A percentile compares a stretch with the other conserved stretches of the same genome.
These are phyloP conservation scores for Galerucella nymphaeae DNA, from an alignment of 2,888 invertebrate species.

Conservation along the genomic window DNA sequence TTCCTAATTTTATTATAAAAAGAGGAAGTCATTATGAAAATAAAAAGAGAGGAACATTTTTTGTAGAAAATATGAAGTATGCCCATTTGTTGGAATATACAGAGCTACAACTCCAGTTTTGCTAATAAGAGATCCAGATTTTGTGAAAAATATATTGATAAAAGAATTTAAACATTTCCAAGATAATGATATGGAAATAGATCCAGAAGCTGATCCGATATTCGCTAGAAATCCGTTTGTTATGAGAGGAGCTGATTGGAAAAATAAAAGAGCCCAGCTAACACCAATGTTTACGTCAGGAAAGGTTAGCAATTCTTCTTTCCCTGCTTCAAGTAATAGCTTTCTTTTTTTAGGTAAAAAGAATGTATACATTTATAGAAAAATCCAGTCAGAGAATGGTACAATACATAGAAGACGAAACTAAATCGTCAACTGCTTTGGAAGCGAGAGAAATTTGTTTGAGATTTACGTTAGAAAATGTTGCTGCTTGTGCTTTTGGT, in stretches of 20 bases:
- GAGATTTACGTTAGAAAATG: constrained; percentile 61
- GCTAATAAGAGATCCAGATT: constrained; percentile 59
- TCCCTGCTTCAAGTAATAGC: too few species aligned
- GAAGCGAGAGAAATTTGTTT: constrained; percentile 61
- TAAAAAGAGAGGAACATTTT: too few species aligned
- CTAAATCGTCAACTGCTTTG: constrained; percentile 53
- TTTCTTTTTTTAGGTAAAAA: constrained; percentile 65
- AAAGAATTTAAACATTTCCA: constrained; percentile 61
- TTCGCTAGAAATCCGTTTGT: constrained; percentile 66
- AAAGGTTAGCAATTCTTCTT: constrained; percentile 53
- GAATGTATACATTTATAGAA: constrained; percentile 65
- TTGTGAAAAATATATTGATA: constrained; percentile 57
- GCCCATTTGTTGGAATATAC: too few species aligned
- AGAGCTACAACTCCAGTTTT: too few species aligned
- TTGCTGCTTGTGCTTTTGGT: constrained; percentile 65
- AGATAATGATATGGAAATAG: constrained; percentile 60
- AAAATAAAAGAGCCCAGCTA: constrained; percentile 64
- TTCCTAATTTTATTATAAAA: too few species aligned
- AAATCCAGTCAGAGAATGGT: constrained; percentile 64
- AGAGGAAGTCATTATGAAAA: too few species aligned
- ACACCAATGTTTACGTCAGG: constrained; percentile 67
- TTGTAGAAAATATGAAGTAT: too few species aligned
- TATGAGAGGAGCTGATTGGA: constrained; percentile 66
- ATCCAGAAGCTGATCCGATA: constrained; percentile 65
- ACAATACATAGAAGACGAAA: constrained; percentile 60